phyloP scores from a whole-genome alignment of 2,113 vertebrate genomes.

The Ranitomeya imitator region DNA sequence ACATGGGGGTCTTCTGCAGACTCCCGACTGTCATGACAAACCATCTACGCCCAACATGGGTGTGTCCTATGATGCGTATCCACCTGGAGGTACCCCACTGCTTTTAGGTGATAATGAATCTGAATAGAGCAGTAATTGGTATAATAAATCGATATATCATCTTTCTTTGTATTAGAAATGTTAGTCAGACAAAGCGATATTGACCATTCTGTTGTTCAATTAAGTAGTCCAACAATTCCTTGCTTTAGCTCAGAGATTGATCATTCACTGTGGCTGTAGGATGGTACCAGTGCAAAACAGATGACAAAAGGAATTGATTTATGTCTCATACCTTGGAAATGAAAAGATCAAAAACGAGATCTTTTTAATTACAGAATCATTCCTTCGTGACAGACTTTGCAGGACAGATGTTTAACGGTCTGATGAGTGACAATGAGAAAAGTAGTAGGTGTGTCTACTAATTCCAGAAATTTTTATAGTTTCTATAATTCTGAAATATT shows the following conservation, averaged over 20 bases:
- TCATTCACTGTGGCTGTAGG: background rate
- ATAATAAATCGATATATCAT: background rate
- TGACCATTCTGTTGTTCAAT: background rate
- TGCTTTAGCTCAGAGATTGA: background rate
- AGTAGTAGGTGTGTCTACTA: background rate
- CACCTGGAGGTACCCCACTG: no score
- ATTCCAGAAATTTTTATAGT: background rate
- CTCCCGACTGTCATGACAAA: no score
- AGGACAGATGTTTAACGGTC: background rate
- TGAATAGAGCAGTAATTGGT: background rate
- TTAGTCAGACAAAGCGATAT: background rate
- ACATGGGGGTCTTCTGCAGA: no score
- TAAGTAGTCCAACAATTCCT: background rate
- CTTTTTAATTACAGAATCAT: background rate
- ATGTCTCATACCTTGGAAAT: background rate
- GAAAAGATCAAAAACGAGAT: background rate
- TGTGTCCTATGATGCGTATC: no score
- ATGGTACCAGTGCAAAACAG: background rate
- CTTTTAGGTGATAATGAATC: background rate
- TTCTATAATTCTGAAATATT: background rate
- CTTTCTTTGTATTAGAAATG: background rate
- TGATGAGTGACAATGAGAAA: background rate
- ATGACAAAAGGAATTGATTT: slow-evolving; percentile 9
- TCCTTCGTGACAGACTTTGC: background rate
- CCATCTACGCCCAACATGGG: no score